Percentiles rank a stretch among this genome's conserved stretches.
phyloP scores from a whole-genome alignment of 2,888 invertebrate species.

The Ferdinandea cuprea region DNA sequence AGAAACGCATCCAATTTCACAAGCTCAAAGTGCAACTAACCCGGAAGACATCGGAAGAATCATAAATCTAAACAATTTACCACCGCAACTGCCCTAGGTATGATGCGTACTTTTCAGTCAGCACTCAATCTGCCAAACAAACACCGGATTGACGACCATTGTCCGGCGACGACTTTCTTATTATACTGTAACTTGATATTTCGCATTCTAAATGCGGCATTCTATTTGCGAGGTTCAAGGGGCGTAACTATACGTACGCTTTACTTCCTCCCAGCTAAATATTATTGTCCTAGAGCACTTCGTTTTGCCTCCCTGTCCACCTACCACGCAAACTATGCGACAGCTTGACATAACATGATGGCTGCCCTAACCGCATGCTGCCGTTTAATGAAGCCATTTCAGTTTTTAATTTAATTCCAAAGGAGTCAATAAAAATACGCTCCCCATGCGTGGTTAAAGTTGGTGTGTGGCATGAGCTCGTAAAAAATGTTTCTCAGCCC shows the following conservation, averaged over 20 bases:
- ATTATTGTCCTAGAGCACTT: not conserved
- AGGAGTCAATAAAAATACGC: slow-evolving; percentile 48
- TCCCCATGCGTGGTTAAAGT: not conserved
- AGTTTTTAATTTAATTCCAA: slow-evolving; percentile 47
- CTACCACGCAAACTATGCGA: too few species aligned
- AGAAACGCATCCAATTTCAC: too few species aligned
- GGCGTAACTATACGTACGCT: slow-evolving; percentile 40
- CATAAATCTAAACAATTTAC: too few species aligned
- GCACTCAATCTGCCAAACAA: too few species aligned
- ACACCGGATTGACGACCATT: too few species aligned
- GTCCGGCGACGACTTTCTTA: not conserved
- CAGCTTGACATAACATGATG: slow-evolving; percentile 32
- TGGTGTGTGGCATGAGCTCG: slow-evolving; percentile 7
- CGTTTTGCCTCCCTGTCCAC: not conserved
- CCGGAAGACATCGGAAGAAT: too few species aligned
- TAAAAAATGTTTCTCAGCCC: slow-evolving; percentile 1
- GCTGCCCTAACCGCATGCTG: slow-evolving; percentile 18
- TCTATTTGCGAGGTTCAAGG: slow-evolving; percentile 39
- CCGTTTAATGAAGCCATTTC: slow-evolving; percentile 55
- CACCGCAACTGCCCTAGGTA: too few species aligned
- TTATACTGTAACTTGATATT: slow-evolving; percentile 37
- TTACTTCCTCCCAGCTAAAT: slow-evolving; percentile 1
- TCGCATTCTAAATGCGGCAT: slow-evolving; percentile 41
- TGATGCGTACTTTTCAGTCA: too few species aligned
- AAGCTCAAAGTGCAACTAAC: too few species aligned